Evolutionary conservation across 2,888 invertebrate species (phyloP), one percentile per base, ranked within the genome.

Genomic region (Ischnura elegans): DNA sequence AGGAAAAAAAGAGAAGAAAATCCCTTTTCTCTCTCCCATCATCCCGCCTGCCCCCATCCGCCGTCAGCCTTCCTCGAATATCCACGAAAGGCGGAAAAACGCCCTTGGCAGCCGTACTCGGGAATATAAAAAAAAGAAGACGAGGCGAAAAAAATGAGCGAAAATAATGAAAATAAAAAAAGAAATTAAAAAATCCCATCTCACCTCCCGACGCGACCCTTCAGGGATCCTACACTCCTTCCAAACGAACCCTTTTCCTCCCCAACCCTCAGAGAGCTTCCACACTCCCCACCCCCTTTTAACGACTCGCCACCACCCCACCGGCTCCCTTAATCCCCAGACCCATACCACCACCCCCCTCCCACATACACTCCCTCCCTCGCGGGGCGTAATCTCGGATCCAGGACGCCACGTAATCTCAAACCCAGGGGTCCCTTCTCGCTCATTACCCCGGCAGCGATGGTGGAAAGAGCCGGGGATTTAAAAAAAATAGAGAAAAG

Each of bases 391-490:
- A 85, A 86, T 93, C 93, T 85, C 93, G 87, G 86, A 93, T 76
- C 93, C 87, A 85, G 85, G 93, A 84, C 85, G 87, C 85, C 93
- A 55, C 86, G 93, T 93, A 93, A 93, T 93, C 93, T 87, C 93
- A 90, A 90, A 90, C 90, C 90, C 90, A 90, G 90, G 90, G 90
- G 90, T 90, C 90, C 93, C 86, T 93, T 93, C 85, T 36, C 93
- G 93, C 86, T 93, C 93, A 93, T 93, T 93, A 93, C 86, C 93
- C 93, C 51, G 93, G 93, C 93, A 76, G 85, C 93, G 93, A 61
- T 61, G 90, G 90, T 90, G 90, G 87, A 55, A 93, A 87, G 84
- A 84, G 94, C 55, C 61, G 66, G 61, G 87, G 29, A 61, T 93
- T 93, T 36, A 76, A 76, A 76, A 76, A 76, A 76, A 94, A 43